Base-by-base conservation (phyloP, 2,113 vertebrate genomes). In the Periophthalmodon schlosseri region DNA sequence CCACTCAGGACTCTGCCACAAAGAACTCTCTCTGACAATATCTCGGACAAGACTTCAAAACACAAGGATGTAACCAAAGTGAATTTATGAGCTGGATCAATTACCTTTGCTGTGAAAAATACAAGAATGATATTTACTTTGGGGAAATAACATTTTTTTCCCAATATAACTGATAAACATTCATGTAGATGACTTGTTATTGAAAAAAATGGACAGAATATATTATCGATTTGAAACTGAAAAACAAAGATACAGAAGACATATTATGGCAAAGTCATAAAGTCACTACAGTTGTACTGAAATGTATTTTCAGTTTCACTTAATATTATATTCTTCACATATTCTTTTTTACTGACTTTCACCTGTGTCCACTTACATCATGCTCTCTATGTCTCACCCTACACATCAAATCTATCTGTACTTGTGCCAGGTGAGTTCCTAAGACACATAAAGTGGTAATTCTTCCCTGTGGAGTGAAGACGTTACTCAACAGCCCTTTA, bases 21-120 rank as follows among this genome's bases (percentile, higher is more conserved):
- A 84, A 66, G 77, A 78, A 80, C 86, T 70, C 72, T 76, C 65
- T 72, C 36, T 58, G 69, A 82, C 88, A 91, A 90, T 74, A 85
- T 71, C 86, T 90, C 86, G 86, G 77, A 91, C 85, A 84, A 87
- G 89, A 88, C 91, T 87, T 28, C 86, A 84, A 18, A 77, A 79
- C 73, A 75, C 69, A 83, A 78, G 78, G 70, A 82, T 80, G 60
- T 61, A 64, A 82, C 74, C 86, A 81, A 75, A 91, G 70, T 74
- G 76, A 87, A 83, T 88, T 81, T 89, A 88, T 68, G 61, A 81
- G 80, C 87, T 66, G 49, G 1, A 70, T 78, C 56, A 21, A 54
- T 78, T 72, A 24, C 54, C 50, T 58, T 28, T 57, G 58, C 18
- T 52, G 50, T 18, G 66, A 56, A 46, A 34, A 57, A 70, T 46